Base-by-base conservation (phyloP, 2,888 invertebrate species). In the Harpalus rubripes region DNA sequence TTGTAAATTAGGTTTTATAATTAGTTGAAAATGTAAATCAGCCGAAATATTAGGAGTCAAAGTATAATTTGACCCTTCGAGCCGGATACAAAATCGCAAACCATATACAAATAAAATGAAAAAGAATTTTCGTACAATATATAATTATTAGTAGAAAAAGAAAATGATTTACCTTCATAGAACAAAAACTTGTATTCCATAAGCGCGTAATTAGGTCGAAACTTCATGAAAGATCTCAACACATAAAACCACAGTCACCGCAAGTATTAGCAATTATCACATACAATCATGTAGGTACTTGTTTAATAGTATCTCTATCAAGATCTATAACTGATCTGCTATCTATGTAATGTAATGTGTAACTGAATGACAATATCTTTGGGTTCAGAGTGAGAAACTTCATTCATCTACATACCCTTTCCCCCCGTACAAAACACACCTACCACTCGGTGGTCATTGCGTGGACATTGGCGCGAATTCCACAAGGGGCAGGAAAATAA, bases 161-260 rank as follows among this genome's bases (percentile, higher is more conserved):
- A 63, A 26, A 7, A 44, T 16, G 1, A 7, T 1, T 74, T 74
- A 74, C 72, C 72, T 74, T 74, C 72, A 44, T 74, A 74, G 12
- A 74, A 74, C 12, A 74, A 44, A 44, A 74, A 74, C 18, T 41
- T 74, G 41, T 74, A 74, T 74, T 74, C 72, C 72, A 74, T 74
- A 74, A 74, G 72, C 41, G 41, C 41, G 7, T 7, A 44, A 12
- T 74, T 74, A 8, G 44, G 15, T 18, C 16, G 44, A 18, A n/a
- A 44, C 72, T 44, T 74, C 72, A 74, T 74, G 8, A 44, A 74
- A 39, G 15, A 39, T 15, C 32, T n/a, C 1, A 72, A 18, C 41
- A 44, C 44, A 15, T 18, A 7, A 74, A 8, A 74, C 41, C 41
- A 74, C 72, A 74, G 41, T 5, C 7, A 72, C n/a, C n/a, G 16